Evolutionary conservation across 2,113 vertebrate species (phyloP).

Genomic region (Phylloscopus whistleri): DNA sequence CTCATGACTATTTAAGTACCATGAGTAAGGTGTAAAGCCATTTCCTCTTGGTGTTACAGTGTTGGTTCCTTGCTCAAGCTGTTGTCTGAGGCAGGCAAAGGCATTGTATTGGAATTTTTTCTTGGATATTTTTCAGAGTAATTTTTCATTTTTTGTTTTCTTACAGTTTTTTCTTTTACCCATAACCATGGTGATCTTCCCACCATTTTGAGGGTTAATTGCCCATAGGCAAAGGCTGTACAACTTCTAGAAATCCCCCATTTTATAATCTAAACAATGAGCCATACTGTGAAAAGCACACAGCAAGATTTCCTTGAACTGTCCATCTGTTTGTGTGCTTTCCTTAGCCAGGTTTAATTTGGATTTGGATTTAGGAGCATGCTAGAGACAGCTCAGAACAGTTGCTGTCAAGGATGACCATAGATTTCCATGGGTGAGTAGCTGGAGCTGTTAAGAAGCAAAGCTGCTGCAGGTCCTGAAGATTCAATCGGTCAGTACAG

Average conservation of each 20-base stretch:
- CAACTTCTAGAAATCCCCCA: background rate
- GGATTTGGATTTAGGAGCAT: background rate
- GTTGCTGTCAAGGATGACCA: background rate
- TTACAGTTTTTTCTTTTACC: background rate
- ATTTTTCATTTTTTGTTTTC: background rate
- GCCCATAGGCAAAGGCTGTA: background rate
- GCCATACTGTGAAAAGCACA: background rate
- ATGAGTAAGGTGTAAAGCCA: background rate
- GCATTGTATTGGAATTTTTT: background rate
- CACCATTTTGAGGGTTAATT: background rate
- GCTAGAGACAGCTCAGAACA: background rate
- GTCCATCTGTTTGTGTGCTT: background rate
- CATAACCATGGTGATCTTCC: background rate
- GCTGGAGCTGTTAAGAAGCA: background rate
- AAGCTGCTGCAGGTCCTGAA: background rate
- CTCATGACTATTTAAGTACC: background rate
- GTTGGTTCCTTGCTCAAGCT: background rate
- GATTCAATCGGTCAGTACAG: fast-evolving
- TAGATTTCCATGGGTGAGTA: background rate
- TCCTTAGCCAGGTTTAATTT: background rate
- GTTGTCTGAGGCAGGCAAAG: background rate
- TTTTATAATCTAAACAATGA: background rate
- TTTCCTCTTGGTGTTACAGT: background rate
- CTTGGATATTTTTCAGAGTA: background rate
- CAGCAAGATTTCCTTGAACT: background rate